Evolutionary conservation across 2,113 vertebrate genomes (phyloP), one percentile per base, ranked within the genome.

Genomic region (Galemys pyrenaicus): DNA sequence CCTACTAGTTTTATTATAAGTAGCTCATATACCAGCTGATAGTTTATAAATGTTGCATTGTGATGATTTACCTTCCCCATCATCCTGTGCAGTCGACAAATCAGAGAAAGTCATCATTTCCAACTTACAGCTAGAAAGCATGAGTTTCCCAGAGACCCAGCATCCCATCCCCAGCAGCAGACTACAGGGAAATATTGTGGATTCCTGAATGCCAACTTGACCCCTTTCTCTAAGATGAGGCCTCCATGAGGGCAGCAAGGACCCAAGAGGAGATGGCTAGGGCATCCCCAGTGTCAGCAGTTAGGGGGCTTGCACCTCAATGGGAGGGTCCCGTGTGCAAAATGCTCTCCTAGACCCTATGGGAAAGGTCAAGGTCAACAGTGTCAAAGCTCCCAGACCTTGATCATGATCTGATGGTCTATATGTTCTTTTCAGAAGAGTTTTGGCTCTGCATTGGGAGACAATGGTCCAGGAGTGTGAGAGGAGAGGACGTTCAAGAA

Each of bases 251-350:
- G 58, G 26, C 22, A 20, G 54, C n/a, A 88, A 17, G n/a, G 26
- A 0, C 20, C 17, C 44, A 9, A 64, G 15, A 83, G 64, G 11
- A 51, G 1, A 3, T 8, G 8, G 12, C 26, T 79, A 9, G 7
- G 15, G 39, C 9, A 51, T 70, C 41, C 54, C 41, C 65, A 35
- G 6, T 0, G 3, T 26, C 46, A 79, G 35, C 30, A 16, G 5
- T 22, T 6, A 37, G 2, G 10, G 2, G 19, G 4, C n/a, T 65
- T 13, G 1, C 1, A 5, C 28, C 32, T 51, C 44, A 4, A 6
- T 8, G 41, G 19, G 64, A 56, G 28, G 46, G 13, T 16, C 73
- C 9, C 4, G 6, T 11, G 19, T 16, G 28, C 37, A 67, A 64
- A 71, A 49, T 26, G 22, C 0, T 46, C 39, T 80, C 35, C 26